phyloP scores from a whole-genome alignment of 2,888 invertebrate genomes.

The Macaria notata region DNA sequence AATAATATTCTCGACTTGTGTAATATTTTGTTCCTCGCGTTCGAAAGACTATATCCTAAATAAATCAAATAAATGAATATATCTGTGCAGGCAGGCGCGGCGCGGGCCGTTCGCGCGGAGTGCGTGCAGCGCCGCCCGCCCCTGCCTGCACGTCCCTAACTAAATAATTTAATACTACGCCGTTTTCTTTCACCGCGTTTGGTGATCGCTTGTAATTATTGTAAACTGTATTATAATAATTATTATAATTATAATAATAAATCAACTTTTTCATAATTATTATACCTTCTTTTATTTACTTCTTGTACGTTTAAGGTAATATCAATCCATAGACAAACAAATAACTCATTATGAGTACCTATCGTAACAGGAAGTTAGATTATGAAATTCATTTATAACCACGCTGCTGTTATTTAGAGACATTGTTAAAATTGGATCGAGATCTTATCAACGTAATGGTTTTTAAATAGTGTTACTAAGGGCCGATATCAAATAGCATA shows the following conservation, averaged over 20 bases:
- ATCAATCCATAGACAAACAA: no score
- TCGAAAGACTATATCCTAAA: constrained; percentile 82
- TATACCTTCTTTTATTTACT: constrained; percentile 67
- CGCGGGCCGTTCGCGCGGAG: constrained; percentile 29
- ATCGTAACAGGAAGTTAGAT: no score
- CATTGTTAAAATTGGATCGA: no score
- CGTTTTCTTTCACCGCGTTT: constrained; percentile 82
- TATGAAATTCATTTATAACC: no score
- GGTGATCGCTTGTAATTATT: constrained; percentile 83
- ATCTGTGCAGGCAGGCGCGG: constrained; percentile 44
- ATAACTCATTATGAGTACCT: no score
- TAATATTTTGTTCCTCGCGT: constrained; percentile 82
- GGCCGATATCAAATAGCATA: no score
- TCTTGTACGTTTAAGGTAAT: no score
- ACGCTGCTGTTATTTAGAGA: no score
- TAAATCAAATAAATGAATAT: constrained; percentile 54
- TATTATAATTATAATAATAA: constrained; percentile 82
- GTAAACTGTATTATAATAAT: constrained; percentile 83
- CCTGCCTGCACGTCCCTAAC: constrained; percentile 58
- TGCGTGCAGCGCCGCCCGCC: constrained; percentile 44
- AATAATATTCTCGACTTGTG: constrained; percentile 81
- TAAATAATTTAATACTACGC: constrained; percentile 77
- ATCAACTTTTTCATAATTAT: constrained; percentile 83
- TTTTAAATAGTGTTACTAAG: no score
- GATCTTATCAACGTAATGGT: no score